These are phyloP conservation scores for Amphiura filiformis DNA, from an alignment of 35 echinoderm and acorn worm genomes.

Conservation along the genomic window DNA sequence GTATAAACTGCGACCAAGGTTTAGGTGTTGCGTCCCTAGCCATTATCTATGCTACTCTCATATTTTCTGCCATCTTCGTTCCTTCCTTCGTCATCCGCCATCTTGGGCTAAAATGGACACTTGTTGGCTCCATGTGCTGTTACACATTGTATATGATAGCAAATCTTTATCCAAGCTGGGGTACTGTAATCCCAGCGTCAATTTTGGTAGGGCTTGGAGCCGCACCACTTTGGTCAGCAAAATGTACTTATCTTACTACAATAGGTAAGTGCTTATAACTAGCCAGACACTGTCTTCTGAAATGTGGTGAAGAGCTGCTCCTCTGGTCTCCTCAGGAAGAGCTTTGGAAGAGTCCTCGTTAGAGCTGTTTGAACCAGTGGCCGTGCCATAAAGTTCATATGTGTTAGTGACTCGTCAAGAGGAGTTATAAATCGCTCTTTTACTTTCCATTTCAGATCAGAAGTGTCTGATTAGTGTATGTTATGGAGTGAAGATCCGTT, in stretches of 20 bases:
- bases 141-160: slow-evolving; percentile 77
- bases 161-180: slow-evolving; percentile 89
- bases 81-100: slow-evolving; percentile 58
- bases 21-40: slow-evolving; percentile 77
- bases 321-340: neutral
- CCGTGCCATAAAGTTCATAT: no score
- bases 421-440: no score
- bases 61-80: slow-evolving; percentile 83
- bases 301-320: neutral
- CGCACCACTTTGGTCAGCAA: slow-evolving; percentile 90
- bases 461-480: no score
- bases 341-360: no score
- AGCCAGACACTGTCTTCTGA: neutral
- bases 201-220: slow-evolving; percentile 78
- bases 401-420: no score
- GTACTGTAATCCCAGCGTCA: slow-evolving; percentile 85
- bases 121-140: slow-evolving; percentile 48
- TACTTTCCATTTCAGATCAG: no score
- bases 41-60: slow-evolving; percentile 79
- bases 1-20: slow-evolving; percentile 91
- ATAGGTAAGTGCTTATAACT: slow-evolving; percentile 5
- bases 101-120: slow-evolving; percentile 91
- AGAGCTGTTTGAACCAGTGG: neutral
- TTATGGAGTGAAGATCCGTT: no score
- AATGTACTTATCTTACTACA: slow-evolving; percentile 89